A percentile compares a stretch with the other conserved stretches of the same genome.
Evolutionary conservation across 2,888 invertebrate species (phyloP).

Genomic region (Pinctada fucata): DNA sequence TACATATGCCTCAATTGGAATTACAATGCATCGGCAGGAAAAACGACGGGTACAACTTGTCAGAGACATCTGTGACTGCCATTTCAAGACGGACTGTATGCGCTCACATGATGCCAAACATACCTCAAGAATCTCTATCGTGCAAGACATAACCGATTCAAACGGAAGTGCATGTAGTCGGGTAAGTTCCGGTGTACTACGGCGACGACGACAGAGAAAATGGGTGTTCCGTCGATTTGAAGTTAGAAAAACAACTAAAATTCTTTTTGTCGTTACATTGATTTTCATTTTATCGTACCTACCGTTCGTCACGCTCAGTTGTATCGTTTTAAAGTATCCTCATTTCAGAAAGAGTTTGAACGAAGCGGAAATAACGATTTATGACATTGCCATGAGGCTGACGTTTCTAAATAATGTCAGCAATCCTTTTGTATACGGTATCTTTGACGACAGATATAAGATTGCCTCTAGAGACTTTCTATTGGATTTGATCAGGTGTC

Average conservation of each 20-base stretch:
- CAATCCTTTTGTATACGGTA: not conserved
- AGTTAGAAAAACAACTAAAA: not conserved
- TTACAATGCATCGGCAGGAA: constrained; percentile 1
- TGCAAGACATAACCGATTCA: not conserved
- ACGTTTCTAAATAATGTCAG: not conserved
- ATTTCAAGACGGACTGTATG: not conserved
- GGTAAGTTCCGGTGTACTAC: not conserved
- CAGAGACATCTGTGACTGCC: not conserved
- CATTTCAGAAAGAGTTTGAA: not conserved
- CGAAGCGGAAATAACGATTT: not conserved
- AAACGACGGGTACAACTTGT: not conserved
- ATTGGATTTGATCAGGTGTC: too few species aligned
- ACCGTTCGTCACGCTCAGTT: not conserved
- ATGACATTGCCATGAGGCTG: not conserved
- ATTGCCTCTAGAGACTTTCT: not conserved
- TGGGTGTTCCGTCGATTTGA: not conserved
- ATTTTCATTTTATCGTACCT: not conserved
- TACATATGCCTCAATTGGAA: constrained; percentile 13
- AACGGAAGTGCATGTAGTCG: not conserved
- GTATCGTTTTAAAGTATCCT: not conserved
- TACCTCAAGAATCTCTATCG: not conserved
- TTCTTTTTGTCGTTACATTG: not conserved
- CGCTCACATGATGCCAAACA: not conserved
- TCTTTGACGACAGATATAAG: not conserved
- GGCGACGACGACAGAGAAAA: not conserved